Evolutionary conservation across 2,113 vertebrate genomes (phyloP).

Genomic region (Sturnus vulgaris): DNA sequence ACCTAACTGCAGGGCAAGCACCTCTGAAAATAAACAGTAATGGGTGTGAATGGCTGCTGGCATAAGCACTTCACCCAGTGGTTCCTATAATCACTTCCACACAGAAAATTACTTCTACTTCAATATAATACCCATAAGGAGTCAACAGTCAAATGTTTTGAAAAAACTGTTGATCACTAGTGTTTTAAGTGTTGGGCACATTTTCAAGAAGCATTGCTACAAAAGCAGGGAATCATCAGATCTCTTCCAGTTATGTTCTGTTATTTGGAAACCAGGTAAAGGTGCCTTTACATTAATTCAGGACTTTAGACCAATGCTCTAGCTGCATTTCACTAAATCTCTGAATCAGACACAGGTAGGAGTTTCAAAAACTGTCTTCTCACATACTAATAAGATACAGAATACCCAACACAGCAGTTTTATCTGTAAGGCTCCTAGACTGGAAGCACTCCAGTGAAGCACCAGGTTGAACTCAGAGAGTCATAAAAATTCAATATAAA

Average conservation of each 20-base stretch:
- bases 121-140: not conserved
- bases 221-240: not conserved
- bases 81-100: not conserved
- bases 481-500: not conserved
- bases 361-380: not conserved
- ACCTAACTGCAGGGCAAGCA: not conserved
- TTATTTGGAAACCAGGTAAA: not conserved
- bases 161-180: not conserved
- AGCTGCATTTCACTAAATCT: not conserved
- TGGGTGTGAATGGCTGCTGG: not conserved
- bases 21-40: accelerated
- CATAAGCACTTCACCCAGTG: not conserved
- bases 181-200: not conserved
- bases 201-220: not conserved
- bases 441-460: not conserved
- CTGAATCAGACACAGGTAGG: not conserved
- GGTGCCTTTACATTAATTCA: not conserved
- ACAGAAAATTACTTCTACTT: not conserved
- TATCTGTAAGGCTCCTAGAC: not conserved
- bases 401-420: not conserved
- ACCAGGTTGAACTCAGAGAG: not conserved
- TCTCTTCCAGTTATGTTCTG: not conserved
- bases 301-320: not conserved
- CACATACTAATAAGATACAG: not conserved
- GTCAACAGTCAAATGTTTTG: not conserved